Conservation (phyloP, 2,888 invertebrate species). For the Drosophila lutescens region DNA sequence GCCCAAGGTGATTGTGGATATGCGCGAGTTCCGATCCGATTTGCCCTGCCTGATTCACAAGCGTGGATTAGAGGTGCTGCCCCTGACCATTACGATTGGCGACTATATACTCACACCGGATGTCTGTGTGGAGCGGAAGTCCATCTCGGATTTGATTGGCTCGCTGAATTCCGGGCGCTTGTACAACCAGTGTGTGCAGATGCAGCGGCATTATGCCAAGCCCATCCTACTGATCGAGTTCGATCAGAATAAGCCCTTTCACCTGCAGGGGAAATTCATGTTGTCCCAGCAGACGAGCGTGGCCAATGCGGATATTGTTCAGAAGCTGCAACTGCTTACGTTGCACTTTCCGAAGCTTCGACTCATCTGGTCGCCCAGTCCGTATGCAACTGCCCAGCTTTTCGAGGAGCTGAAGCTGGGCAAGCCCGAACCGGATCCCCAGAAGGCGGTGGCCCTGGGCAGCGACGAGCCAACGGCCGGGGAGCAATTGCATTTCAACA, state of each 20-base stretch:
- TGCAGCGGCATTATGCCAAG: conserved; percentile 94
- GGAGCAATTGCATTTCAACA: conserved; percentile 88
- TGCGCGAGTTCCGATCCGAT: conserved; percentile 98
- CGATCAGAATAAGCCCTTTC: conserved; percentile 96
- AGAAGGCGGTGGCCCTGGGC: conserved; percentile 89
- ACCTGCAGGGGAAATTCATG: conserved; percentile 93
- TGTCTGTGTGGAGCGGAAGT: conserved; percentile 98
- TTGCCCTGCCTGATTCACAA: conserved; percentile 96
- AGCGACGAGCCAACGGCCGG: conserved; percentile 86
- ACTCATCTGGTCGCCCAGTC: conserved; percentile 98
- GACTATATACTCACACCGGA: conserved; percentile 99
- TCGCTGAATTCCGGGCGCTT: conserved; percentile 97
- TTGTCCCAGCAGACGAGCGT: conserved; percentile 89
- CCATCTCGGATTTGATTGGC: conserved; percentile 97
- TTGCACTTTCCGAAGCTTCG: conserved; percentile 96
- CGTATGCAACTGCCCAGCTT: conserved; percentile 97
- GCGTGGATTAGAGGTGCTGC: conserved; percentile 95
- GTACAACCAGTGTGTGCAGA: conserved; percentile 97
- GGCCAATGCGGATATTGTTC: conserved; percentile 90
- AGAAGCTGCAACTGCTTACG: conserved; percentile 95
- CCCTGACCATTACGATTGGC: conserved; percentile 94
- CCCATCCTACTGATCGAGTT: conserved; percentile 98
- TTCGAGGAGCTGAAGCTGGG: conserved; percentile 97
- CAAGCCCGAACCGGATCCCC: conserved; percentile 91
- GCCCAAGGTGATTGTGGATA: conserved; percentile 93